These are phyloP conservation scores for Drosophila tropicalis DNA, from an alignment of 1,140 invertebrate genomes.

Conservation along the genomic window DNA sequence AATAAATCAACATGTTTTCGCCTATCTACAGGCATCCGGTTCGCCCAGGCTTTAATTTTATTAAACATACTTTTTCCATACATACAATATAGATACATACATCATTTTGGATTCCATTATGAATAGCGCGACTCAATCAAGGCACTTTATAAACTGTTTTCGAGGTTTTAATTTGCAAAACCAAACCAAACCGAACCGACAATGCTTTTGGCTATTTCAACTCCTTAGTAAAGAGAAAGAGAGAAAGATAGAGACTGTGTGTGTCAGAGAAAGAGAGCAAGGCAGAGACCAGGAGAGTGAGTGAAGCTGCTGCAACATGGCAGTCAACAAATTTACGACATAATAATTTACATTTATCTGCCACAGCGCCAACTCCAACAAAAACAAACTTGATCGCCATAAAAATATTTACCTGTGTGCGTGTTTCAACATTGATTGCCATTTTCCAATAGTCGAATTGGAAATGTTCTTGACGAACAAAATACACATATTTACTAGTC, in stretches of 20 bases:
- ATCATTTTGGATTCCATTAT: conserved; percentile 47
- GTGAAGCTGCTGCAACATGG: conserved; percentile 74
- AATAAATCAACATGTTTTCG: conserved; percentile 70
- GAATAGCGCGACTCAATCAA: conserved; percentile 71
- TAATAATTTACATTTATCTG: conserved; percentile 83
- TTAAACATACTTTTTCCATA: conserved; percentile 27
- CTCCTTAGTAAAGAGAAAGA: neutral
- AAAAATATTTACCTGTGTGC: conserved; percentile 34
- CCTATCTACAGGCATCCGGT: conserved; percentile 72
- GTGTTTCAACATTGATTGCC: conserved; percentile 28
- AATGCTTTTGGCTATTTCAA: conserved; percentile 10
- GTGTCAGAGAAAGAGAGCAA: conserved; percentile 10
- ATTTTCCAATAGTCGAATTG: conserved; percentile 40
- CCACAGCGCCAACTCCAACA: conserved; percentile 63
- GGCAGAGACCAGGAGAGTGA: conserved; percentile 32
- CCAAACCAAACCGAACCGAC: conserved; percentile 4
- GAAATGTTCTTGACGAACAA: conserved; percentile 29
- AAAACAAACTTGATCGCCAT: conserved; percentile 57
- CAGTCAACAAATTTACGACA: conserved; percentile 83
- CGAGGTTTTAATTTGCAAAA: conserved; percentile 57
- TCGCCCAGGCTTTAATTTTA: conserved; percentile 59
- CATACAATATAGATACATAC: conserved; percentile 9
- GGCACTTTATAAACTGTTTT: conserved; percentile 73
- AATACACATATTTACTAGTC: neutral
- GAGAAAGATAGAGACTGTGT: neutral